Percentiles rank a stretch among this genome's conserved stretches.
These are phyloP conservation scores for Drosophila limbata DNA, from an alignment of 2,888 invertebrate species.

Conservation along the genomic window DNA sequence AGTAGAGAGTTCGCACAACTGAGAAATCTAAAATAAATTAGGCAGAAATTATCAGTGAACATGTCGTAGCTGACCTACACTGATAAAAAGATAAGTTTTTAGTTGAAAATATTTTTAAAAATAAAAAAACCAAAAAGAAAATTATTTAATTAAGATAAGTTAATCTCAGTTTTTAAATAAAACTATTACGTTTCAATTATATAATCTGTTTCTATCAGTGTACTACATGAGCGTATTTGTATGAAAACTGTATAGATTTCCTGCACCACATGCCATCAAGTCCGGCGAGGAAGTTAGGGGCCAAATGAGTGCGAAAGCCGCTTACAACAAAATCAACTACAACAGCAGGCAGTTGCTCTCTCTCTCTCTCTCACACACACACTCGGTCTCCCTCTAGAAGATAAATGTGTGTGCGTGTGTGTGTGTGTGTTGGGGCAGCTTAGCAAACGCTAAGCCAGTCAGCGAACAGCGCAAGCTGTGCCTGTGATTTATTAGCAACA, in stretches of 20 bases:
- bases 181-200: not conserved
- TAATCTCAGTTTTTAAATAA: not conserved
- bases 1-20: too few relatives aligned
- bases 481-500: conserved; percentile 83
- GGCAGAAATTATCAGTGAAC: too few relatives aligned
- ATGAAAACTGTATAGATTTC: not conserved
- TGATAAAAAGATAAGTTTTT: too few relatives aligned
- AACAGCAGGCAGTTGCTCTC: conserved; percentile 46
- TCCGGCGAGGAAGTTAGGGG: conserved; percentile 1
- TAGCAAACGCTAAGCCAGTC: conserved; percentile 78
- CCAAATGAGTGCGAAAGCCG: conserved; percentile 68
- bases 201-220: not conserved
- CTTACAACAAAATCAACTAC: conserved; percentile 67
- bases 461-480: conserved; percentile 77
- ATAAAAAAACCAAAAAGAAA: too few relatives aligned
- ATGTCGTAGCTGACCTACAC: too few relatives aligned
- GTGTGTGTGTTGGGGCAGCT: conserved; percentile 57
- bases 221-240: not conserved
- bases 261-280: not conserved
- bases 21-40: too few relatives aligned
- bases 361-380: conserved; percentile 6
- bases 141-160: too few relatives aligned
- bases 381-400: conserved; percentile 45
- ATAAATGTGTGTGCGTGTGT: conserved; percentile 66
- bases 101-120: too few relatives aligned